These are phyloP conservation scores for Parnassius smintheus DNA, from an alignment of 2,888 invertebrate species.

Conservation along the genomic window DNA sequence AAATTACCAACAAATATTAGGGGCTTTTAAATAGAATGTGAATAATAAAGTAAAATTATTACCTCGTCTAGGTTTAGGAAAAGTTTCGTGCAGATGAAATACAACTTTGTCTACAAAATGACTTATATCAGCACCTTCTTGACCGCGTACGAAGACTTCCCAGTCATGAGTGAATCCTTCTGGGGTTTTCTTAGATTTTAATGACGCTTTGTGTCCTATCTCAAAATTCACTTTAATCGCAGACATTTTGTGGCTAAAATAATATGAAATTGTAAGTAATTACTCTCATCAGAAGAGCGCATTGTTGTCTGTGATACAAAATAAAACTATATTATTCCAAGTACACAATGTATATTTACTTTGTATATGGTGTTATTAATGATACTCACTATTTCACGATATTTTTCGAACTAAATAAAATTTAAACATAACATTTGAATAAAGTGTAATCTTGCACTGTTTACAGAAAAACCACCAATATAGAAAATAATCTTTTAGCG, in stretches of 20 bases:
- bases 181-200: slow-evolving; percentile 89
- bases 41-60: slow-evolving; percentile 39
- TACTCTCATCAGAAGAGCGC: slow-evolving; percentile 10
- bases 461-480: slow-evolving; percentile 46
- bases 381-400: slow-evolving; percentile 43
- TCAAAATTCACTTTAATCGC: slow-evolving; percentile 88
- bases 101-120: slow-evolving; percentile 96
- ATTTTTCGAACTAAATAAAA: slow-evolving; percentile 32
- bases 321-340: slow-evolving; percentile 31
- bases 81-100: slow-evolving; percentile 94
- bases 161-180: slow-evolving; percentile 98
- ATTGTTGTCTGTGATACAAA: slow-evolving; percentile 29
- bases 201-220: slow-evolving; percentile 93
- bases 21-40: slow-evolving; percentile 23
- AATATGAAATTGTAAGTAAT: slow-evolving; percentile 9
- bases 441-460: slow-evolving; percentile 44
- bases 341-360: slow-evolving; percentile 31
- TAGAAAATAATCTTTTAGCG: slow-evolving; percentile 75
- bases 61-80: slow-evolving; percentile 95
- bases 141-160: slow-evolving; percentile 96
- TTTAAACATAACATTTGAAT: slow-evolving; percentile 40
- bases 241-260: slow-evolving; percentile 60
- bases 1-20: slow-evolving; percentile 19
- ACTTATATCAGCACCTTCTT: slow-evolving; percentile 92
- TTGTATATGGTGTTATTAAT: slow-evolving; percentile 39